Evolutionary conservation across 2,888 invertebrate species (phyloP).

Genomic region (Andrena chrysosceles): DNA sequence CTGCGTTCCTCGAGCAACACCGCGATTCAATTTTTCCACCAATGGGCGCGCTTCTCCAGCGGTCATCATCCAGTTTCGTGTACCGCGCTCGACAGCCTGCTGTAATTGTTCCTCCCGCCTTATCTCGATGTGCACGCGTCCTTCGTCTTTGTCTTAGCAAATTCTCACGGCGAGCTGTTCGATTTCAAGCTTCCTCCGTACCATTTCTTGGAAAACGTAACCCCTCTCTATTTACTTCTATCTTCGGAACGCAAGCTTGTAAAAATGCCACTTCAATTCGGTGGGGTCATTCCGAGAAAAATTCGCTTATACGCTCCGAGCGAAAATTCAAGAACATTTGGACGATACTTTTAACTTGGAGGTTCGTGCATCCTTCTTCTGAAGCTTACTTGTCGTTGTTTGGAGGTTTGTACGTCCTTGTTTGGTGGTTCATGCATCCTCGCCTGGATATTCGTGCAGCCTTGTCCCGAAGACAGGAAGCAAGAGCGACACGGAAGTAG

Average conservation of each 20-base stretch:
- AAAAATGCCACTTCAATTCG: too few species aligned
- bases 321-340: too few species aligned
- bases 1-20: not conserved
- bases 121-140: conserved; percentile 48
- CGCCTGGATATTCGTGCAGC: not conserved
- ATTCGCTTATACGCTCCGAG: too few species aligned
- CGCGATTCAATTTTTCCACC: not conserved
- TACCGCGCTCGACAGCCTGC: conserved; percentile 14
- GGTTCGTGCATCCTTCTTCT: too few species aligned
- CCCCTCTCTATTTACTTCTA: not conserved
- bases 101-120: conserved; percentile 38
- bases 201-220: not conserved
- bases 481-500: conserved; percentile 2
- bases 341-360: too few species aligned
- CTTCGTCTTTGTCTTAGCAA: conserved; percentile 27
- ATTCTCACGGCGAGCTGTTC: conserved; percentile 34
- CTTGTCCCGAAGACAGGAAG: not conserved
- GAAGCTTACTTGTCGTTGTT: too few species aligned
- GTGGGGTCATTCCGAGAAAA: not conserved
- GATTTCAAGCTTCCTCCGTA: conserved; percentile 7
- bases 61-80: conserved; percentile 19
- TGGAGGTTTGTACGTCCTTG: not conserved
- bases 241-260: too few species aligned
- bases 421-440: not conserved
- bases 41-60: not conserved